Evolutionary conservation across 2,888 invertebrate genomes (phyloP).

Genomic region (Polietes domitor): DNA sequence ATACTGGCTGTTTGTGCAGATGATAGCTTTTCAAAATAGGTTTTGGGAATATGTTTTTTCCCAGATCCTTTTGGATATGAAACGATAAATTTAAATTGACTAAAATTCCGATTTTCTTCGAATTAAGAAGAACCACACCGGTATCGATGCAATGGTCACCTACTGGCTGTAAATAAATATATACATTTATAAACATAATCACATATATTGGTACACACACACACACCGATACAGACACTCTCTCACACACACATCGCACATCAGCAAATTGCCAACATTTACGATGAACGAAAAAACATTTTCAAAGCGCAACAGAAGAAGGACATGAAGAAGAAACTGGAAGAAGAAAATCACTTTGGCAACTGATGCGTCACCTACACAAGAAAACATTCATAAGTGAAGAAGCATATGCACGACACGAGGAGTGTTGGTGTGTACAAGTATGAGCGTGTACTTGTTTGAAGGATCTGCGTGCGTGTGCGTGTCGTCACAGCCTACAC

Average conservation of each 20-base stretch:
- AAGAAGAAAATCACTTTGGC: conserved; percentile 41
- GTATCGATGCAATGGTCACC: no score
- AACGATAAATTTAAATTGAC: no score
- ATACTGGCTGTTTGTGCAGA: no score
- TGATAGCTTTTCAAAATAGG: no score
- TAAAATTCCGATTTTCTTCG: no score
- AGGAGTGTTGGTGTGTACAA: background rate
- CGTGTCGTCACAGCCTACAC: conserved; percentile 10
- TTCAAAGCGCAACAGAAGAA: conserved; percentile 10
- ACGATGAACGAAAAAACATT: conserved; percentile 33
- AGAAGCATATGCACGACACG: background rate
- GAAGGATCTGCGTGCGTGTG: conserved; percentile 3
- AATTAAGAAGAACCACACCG: no score
- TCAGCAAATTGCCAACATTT: conserved; percentile 18
- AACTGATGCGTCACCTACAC: conserved; percentile 26
- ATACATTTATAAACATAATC: background rate
- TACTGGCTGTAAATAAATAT: background rate
- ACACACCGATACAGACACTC: background rate
- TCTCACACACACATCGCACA: background rate
- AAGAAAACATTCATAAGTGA: conserved; percentile 31
- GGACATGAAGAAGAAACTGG: background rate
- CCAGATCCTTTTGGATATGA: no score
- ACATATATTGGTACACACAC: no score
- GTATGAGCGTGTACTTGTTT: background rate
- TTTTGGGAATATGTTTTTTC: no score